Evolutionary conservation across 2,797 vertebrate species (phyloP), one percentile per base, ranked within the genome.

Genomic region (Eleutherodactylus coqui): DNA sequence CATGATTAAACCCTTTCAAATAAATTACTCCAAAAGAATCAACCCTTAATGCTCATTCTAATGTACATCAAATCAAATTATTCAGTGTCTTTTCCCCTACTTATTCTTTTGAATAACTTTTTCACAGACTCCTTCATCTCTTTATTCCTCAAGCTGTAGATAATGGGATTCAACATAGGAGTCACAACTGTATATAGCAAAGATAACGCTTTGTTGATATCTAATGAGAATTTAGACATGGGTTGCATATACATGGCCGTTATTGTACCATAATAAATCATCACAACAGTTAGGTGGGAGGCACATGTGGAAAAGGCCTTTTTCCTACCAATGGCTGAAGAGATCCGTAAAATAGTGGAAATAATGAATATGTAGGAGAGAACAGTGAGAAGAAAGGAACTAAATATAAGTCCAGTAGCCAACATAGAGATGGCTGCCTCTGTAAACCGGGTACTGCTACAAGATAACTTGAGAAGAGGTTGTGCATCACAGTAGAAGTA

Each of bases 131-230:
- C 73, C 60, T 90, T 91, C n/a, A 92, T 88, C 64, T 90, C 89
- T 53, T 90, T 89, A 75, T 91, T 93, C 45, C 89, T 91, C 70
- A 92, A 88, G 24, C 88, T 92, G 51, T 91, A 93, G 53, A 93
- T 91, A 82, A 92, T 92, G 19, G 90, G 91, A 32, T 91, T 91
- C 72, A 92, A 72, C 69, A 90, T 10, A 0, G 88, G 91, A 4
- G 90, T 91, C 51, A 92, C 86, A 36, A 91, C 64, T 0, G 90
- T 92, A 69, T 92, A 92, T 43, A 92, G 85, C 76, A 92, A 79
- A 0, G 91, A 90, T 67, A 92, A 88, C 4, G 88, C 27, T 77
- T 93, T 92, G 84, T 87, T 91, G 2, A 85, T 72, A 24, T 90
- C 88, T 29, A 90, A 49, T 0, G 80, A 87, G 29, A 87, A 84